Evolutionary conservation across 2,888 invertebrate species (phyloP), one percentile per base, ranked within the genome.

Genomic region (Diaprepes abbreviatus): DNA sequence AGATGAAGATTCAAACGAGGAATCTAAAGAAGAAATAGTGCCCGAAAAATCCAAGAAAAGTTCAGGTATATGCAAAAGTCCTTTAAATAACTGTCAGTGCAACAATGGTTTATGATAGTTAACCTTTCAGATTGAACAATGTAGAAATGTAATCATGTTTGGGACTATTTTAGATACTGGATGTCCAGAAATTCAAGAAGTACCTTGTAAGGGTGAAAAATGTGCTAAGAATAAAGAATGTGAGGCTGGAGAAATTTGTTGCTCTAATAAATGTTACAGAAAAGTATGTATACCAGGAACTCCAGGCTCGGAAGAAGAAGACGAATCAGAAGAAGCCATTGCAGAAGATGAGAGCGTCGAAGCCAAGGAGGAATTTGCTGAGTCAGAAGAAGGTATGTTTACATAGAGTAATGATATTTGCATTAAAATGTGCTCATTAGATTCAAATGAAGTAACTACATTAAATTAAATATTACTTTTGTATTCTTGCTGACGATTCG

Each of bases 251-350:
- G 66, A 72, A 63, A 71, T 73, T 21, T 73, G 73, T 43, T 73
- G 73, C 45, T 54, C 73, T 1, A 73, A 72, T 24, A 73, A 73
- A 57, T 73, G 73, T 36, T 73, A 73, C 64, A 62, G 71, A 43
- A 73, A 70, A 62, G 52, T 64, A 16, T 72, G 72, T 10, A 55
- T 72, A 14, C 36, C 50, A 9, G 72, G 72, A 7, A 72, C 57
- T 21, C 66, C 69, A 17, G 69, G 57, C 6, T 72, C 72, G 19
- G 63, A 72, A 6, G 70, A 73, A 65, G 70, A 72, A 40, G 63
- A 75, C 3, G 72, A 72, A 36, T 63, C 64, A 28, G 9, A 10
- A 14, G 54, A 59, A 50, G 59, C 59, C 10, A 65, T 45, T 52
- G 60, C 55, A 43, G 14, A 21, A n/a, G 52, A 66, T 50, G 68